phyloP scores from a whole-genome alignment of 1,140 invertebrate genomes.

The Drosophila cardini region DNA sequence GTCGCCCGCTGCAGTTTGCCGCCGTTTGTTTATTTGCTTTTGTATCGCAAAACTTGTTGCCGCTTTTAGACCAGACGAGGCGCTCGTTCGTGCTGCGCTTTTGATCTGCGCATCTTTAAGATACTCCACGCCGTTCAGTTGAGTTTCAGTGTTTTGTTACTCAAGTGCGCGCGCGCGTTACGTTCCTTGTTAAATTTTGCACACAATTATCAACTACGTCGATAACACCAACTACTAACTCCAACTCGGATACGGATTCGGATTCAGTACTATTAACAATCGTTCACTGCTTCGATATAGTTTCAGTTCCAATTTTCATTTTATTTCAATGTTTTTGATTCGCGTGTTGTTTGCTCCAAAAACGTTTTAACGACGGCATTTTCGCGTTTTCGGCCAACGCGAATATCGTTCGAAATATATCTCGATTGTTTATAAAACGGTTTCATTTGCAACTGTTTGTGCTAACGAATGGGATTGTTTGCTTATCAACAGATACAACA shows the following conservation, averaged over 20 bases:
- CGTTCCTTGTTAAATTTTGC: conserved; percentile 30
- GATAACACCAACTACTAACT: background rate
- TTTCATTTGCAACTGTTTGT: conserved; percentile 8
- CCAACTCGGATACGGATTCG: background rate
- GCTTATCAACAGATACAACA: background rate
- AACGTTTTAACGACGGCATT: conserved; percentile 18
- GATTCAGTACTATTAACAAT: background rate
- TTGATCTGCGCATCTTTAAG: conserved; percentile 78
- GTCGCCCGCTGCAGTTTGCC: conserved; percentile 57
- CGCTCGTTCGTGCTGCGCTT: conserved; percentile 42
- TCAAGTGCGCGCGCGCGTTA: conserved; percentile 78
- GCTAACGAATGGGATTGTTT: background rate
- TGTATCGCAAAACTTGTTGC: conserved; percentile 70
- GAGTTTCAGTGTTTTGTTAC: conserved; percentile 77
- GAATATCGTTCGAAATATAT: conserved; percentile 1
- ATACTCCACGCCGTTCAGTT: conserved; percentile 74
- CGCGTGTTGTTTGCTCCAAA: conserved; percentile 26
- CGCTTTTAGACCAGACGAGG: conserved; percentile 27
- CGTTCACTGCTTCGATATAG: conserved; percentile 11
- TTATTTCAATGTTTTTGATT: conserved; percentile 14
- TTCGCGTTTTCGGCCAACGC: conserved; percentile 14
- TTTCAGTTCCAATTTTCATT: conserved; percentile 10
- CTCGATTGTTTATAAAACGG: background rate
- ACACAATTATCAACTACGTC: conserved; percentile 4
- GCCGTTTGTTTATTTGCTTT: conserved; percentile 79